Percentiles rank a stretch among this genome's conserved stretches.
These are phyloP conservation scores for Plecotus auritus DNA, from an alignment of 2,113 vertebrate species.

Conservation along the genomic window DNA sequence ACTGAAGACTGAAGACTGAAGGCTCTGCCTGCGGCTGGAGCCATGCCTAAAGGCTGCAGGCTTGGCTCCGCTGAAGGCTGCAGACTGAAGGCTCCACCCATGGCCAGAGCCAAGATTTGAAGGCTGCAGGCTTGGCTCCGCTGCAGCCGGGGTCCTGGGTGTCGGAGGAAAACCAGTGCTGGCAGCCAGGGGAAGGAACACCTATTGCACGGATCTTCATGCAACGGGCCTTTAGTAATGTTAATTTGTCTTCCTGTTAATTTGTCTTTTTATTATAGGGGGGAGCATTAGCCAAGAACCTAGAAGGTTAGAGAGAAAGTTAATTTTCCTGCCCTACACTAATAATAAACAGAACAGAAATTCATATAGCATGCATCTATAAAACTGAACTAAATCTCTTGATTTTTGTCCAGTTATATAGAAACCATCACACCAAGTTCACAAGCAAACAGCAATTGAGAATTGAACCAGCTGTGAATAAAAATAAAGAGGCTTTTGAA, in stretches of 20 bases:
- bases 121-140: too few species aligned
- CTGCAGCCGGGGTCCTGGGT: too few species aligned
- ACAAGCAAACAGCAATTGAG: not conserved
- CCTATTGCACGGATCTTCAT: too few species aligned
- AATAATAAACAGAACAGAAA: conserved; percentile 35
- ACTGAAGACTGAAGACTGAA: too few species aligned
- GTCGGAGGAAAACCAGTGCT: too few species aligned
- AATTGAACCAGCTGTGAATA: not conserved
- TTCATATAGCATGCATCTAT: not conserved
- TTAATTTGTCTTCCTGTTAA: not conserved
- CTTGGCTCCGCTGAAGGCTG: too few species aligned
- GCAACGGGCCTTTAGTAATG: too few species aligned
- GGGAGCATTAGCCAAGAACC: not conserved
- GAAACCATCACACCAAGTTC: not conserved
- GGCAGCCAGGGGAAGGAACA: too few species aligned
- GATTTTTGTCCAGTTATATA: conserved; percentile 30
- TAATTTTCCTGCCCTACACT: not conserved
- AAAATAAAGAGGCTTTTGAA: not conserved
- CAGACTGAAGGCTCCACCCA: too few species aligned
- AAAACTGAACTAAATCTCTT: conserved; percentile 12
- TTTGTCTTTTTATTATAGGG: not conserved
- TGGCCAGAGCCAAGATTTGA: too few species aligned
- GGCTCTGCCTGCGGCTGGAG: too few species aligned
- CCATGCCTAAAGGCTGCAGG: too few species aligned
- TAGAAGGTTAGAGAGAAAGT: not conserved